Percentiles rank a stretch among this genome's conserved stretches.
Evolutionary conservation across 2,797 vertebrate genomes (phyloP).

Genomic region (Garrulus glandarius): DNA sequence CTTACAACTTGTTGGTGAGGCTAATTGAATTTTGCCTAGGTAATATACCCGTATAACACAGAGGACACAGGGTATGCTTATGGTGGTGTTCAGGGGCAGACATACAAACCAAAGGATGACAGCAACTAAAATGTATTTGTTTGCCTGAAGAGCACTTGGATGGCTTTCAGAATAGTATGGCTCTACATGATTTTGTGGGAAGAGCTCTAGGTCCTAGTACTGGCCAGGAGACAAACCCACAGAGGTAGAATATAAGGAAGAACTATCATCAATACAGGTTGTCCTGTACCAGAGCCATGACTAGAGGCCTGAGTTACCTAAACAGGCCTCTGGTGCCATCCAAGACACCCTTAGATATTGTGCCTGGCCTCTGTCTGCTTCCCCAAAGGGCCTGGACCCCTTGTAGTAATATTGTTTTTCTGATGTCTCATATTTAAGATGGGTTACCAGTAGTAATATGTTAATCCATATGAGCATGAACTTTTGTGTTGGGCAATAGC

Average conservation of each 20-base stretch:
- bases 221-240: not conserved
- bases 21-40: not conserved
- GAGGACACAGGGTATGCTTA: fast-evolving
- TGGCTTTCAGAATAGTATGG: not conserved
- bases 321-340: not conserved
- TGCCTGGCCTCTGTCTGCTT: not conserved
- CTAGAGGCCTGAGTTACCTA: not conserved
- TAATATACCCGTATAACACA: not conserved
- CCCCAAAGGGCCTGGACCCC: not conserved
- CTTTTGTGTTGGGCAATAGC: not conserved
- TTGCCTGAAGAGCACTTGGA: not conserved
- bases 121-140: not conserved
- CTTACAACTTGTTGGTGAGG: not conserved
- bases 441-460: not conserved
- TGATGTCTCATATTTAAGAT: not conserved
- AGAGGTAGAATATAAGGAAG: not conserved
- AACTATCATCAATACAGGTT: not conserved
- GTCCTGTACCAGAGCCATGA: not conserved
- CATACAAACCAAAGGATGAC: not conserved
- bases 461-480: not conserved
- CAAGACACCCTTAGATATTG: not conserved
- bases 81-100: not conserved
- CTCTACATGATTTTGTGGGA: not conserved
- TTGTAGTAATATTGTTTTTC: not conserved
- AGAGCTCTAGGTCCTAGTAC: not conserved